Conservation (phyloP, 2,113 vertebrate genomes). For the Brachionichthys hirsutus region DNA sequence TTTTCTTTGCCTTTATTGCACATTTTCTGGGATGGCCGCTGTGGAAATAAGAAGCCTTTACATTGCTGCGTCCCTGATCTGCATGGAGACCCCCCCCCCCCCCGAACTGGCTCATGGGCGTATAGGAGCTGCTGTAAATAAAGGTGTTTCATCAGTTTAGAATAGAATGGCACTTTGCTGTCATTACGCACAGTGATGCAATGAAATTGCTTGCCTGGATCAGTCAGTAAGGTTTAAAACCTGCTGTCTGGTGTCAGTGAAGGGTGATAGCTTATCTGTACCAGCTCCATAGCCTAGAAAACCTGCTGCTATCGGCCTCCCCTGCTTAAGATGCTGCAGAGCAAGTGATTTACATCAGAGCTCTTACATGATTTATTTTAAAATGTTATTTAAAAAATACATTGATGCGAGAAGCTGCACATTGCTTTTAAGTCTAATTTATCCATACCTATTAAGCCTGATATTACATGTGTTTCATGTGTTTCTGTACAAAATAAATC, state of each 20-base stretch:
- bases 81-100: constrained; percentile 57
- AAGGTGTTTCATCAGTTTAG: constrained; percentile 32
- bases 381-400: constrained; percentile 19
- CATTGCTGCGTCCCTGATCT: constrained; percentile 49
- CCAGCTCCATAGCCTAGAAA: constrained; percentile 34
- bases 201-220: constrained; percentile 39
- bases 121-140: constrained; percentile 56
- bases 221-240: constrained; percentile 38
- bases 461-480: constrained; percentile 29
- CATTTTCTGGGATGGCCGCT: constrained; percentile 51
- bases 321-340: constrained; percentile 38
- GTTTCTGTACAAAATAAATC: constrained; percentile 43
- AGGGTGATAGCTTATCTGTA: constrained; percentile 38
- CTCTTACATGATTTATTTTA: constrained; percentile 38
- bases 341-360: constrained; percentile 55
- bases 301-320: constrained; percentile 43
- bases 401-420: constrained; percentile 32
- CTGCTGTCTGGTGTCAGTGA: constrained; percentile 27
- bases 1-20: constrained; percentile 36
- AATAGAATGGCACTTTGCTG: no score
- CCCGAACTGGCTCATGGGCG: constrained; percentile 44
- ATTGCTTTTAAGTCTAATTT: constrained; percentile 33
- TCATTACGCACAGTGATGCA: no score
- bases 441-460: constrained; percentile 22
- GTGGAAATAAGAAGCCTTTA: constrained; percentile 35